Base-by-base conservation (phyloP, 2,888 invertebrate species). In the Hydrotaea diabolus region DNA sequence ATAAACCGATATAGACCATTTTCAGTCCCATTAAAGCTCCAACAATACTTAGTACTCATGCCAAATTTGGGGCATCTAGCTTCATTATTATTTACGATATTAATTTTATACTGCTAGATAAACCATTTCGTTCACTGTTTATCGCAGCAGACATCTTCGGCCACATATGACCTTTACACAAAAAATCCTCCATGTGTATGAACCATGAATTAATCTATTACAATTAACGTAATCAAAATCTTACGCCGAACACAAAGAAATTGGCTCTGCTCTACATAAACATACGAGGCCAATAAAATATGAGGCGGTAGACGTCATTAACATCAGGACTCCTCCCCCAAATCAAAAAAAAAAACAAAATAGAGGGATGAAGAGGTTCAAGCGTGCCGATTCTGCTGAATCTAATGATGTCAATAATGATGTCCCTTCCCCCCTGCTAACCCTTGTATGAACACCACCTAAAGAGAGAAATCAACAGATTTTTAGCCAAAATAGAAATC, bases 161-260 rank as follows among this genome's bases (percentile, higher is more conserved):
- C 31, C 3, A 31, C 31, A 31, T 31, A 21, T 55, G 5, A 55
- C 55, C 55, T 21, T 55, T 21, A 55, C 19, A n/a, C 21, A 21
- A 21, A 55, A 69, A 53, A 59, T 64, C 31, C 31, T 31, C n/a
- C n/a, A 72, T 72, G 43, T 23, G n/a, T 69, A 69, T 69, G 73
- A 77, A n/a, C n/a, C 15, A 62, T 64, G 73, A 69, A 71, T 77
- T 72, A 83, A 83, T 77, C 77, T 5, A 55, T 21, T 9, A 21
- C 55, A 80, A 83, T 83, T 71, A 77, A 69, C 80, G 77, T 80
- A 77, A 77, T 77, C 83, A 36, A 53, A 36, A 59, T 11, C 21
- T 36, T 31, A 31, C 7, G 2, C 3, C 31, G 31, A 2, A 2
- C 31, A 31, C 3, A 31, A 31, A 31, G 53, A 11, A 31, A 31